phyloP scores from a whole-genome alignment of 2,113 vertebrate genomes.

The Perca flavescens region DNA sequence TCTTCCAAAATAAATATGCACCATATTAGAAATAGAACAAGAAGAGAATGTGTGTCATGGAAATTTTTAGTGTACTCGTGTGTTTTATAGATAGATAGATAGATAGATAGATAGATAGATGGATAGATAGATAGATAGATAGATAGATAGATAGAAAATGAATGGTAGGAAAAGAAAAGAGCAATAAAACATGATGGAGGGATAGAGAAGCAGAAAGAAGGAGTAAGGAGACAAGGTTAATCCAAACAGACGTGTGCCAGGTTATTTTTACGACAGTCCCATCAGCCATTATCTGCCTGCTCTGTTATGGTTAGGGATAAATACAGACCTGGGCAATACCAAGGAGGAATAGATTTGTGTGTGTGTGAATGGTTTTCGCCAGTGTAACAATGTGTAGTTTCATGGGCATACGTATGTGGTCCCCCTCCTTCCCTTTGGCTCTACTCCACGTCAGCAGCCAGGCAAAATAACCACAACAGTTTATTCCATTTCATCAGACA shows the following conservation, averaged over 20 bases:
- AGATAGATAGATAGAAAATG: slow-evolving; percentile 20
- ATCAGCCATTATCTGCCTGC: slow-evolving; percentile 78
- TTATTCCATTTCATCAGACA: slow-evolving; percentile 77
- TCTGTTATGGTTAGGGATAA: slow-evolving; percentile 83
- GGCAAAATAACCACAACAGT: slow-evolving; percentile 70
- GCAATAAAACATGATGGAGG: slow-evolving; percentile 62
- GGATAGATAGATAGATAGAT: slow-evolving; percentile 36
- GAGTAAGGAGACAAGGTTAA: slow-evolving; percentile 53
- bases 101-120: slow-evolving; percentile 39
- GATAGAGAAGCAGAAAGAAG: slow-evolving; percentile 25
- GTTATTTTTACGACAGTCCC: slow-evolving; percentile 81
- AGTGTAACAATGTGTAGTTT: slow-evolving; percentile 33
- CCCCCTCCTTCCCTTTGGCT: slow-evolving; percentile 33
- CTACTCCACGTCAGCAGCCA: slow-evolving; percentile 41
- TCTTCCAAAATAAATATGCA: slow-evolving; percentile 67
- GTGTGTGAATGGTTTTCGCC: slow-evolving; percentile 50
- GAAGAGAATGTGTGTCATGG: slow-evolving; percentile 30
- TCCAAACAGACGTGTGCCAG: slow-evolving; percentile 78
- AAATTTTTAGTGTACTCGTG: neutral
- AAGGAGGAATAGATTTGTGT: slow-evolving; percentile 47
- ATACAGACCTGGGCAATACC: slow-evolving; percentile 77
- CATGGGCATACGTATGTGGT: neutral
- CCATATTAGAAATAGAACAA: slow-evolving; percentile 23
- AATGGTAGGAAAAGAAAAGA: neutral
- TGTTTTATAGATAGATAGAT: slow-evolving; percentile 20